Evolutionary conservation across 23 tunicate genomes (phyloP), one percentile per base, ranked within the genome.

Genomic region (Phallusia fumigata): DNA sequence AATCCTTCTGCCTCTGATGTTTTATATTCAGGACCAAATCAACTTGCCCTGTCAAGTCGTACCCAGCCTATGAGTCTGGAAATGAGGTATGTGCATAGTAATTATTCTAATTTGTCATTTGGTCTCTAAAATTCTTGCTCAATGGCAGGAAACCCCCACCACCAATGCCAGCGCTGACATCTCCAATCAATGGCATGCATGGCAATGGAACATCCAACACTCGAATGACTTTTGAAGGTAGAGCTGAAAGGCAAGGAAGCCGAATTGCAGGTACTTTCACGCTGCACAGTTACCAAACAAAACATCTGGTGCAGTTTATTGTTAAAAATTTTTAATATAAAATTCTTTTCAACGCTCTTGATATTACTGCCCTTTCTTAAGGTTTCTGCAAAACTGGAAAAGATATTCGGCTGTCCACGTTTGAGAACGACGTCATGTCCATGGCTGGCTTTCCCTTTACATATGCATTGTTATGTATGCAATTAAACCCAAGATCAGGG

Each of bases 321-420:
- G 18, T 18, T 51, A 15, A 13, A 18, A 15, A 51, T 58, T 58
- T 24, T 21, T 21, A 1, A 24, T 6, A 40, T 40, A 40, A 40
- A 40, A 40, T 3, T 3, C 5, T 40, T 40, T 40, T 10, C 47
- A 13, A 11, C 3, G 16, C 13, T 58, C 16, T 24, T 58, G 69
- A 58, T 1, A 58, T 58, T 58, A 6, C 15, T 58, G 28, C 69
- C 16, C 3, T 24, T 6, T 58, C 13, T 88, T 35, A 58, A 92
- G 97, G 97, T 19, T 84, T 78, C 34, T 92, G 97, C 75, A 92
- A 92, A 84, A 81, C 84, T 31, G 97, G 97, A 16, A 92, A 87
- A 76, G 97, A 92, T 44, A 87, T 92, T 19, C 88, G 97, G 12
- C 64, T 92, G 49, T 36, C 83, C 22, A 83, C 78, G 19, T 50